Percentiles rank a stretch among this genome's conserved stretches.
Evolutionary conservation across 2,113 vertebrate species (phyloP).

Genomic region (Picathartes gymnocephalus): DNA sequence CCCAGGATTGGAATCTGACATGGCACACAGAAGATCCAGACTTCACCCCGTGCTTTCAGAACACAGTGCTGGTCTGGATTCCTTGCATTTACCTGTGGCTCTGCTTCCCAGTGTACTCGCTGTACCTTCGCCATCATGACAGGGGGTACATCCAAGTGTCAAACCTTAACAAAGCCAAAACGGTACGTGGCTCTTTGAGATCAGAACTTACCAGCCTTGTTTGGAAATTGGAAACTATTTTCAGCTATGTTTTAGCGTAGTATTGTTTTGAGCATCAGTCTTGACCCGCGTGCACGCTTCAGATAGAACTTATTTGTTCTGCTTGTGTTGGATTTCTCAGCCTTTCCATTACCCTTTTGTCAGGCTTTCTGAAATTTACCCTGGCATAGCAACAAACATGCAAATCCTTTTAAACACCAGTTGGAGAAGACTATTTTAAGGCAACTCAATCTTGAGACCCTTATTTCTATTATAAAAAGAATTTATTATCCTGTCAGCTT

Average conservation of each 20-base stretch:
- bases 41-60: slow-evolving; percentile 93
- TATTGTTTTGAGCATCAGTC: not conserved
- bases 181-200: slow-evolving; percentile 67
- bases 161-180: slow-evolving; percentile 91
- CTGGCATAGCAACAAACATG: not conserved
- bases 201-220: fast-evolving
- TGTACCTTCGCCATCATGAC: slow-evolving; percentile 80
- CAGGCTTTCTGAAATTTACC: not conserved
- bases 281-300: not conserved
- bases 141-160: slow-evolving; percentile 93
- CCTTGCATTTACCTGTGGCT: slow-evolving; percentile 91
- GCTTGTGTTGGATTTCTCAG: not conserved
- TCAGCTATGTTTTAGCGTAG: not conserved
- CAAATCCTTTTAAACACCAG: not conserved
- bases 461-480: not conserved
- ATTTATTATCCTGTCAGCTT: not conserved
- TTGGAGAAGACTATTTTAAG: not conserved
- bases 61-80: slow-evolving; percentile 86
- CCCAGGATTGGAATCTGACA: slow-evolving; percentile 88
- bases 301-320: not conserved
- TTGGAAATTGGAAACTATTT: not conserved
- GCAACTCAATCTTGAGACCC: not conserved
- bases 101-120: slow-evolving; percentile 82
- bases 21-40: slow-evolving; percentile 86
- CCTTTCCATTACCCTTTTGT: not conserved